phyloP scores from a whole-genome alignment of 2,888 invertebrate species.

The Hymenopus coronatus region DNA sequence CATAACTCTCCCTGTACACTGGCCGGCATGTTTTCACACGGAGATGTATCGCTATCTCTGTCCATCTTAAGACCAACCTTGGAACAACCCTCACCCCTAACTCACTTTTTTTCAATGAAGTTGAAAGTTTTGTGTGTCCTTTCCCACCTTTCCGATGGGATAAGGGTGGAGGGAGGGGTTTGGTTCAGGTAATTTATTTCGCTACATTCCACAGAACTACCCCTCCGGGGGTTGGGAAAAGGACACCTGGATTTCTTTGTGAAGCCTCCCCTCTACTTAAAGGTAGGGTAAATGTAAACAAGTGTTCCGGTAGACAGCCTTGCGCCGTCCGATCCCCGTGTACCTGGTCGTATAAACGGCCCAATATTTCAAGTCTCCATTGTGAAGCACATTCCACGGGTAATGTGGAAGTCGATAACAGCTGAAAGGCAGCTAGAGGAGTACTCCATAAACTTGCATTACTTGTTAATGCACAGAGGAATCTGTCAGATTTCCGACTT shows the following conservation, averaged over 20 bases:
- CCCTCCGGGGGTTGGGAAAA: neutral
- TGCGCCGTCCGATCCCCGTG: slow-evolving; percentile 16
- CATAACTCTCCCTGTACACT: neutral
- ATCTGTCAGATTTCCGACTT: neutral
- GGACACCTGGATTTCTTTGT: slow-evolving; percentile 27
- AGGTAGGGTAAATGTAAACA: slow-evolving; percentile 27
- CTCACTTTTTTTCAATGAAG: neutral
- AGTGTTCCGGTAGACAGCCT: slow-evolving; percentile 26
- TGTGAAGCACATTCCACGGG: neutral
- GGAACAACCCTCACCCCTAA: neutral
- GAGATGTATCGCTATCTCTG: neutral
- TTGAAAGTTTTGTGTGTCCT: slow-evolving; percentile 10
- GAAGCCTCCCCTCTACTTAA: slow-evolving; percentile 7
- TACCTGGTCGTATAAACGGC: slow-evolving; percentile 19
- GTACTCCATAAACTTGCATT: neutral
- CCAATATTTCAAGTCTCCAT: neutral
- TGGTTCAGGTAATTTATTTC: slow-evolving; percentile 30
- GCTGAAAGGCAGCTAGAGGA: neutral
- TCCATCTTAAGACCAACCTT: slow-evolving; percentile 1
- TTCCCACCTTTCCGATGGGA: slow-evolving; percentile 1
- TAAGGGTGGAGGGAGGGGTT: slow-evolving; percentile 1
- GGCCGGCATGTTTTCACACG: slow-evolving; percentile 7
- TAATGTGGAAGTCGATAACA: neutral
- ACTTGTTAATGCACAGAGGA: neutral
- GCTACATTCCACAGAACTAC: slow-evolving; percentile 27